phyloP scores from a whole-genome alignment of 2,888 invertebrate genomes.

The Macrosiphum euphorbiae region DNA sequence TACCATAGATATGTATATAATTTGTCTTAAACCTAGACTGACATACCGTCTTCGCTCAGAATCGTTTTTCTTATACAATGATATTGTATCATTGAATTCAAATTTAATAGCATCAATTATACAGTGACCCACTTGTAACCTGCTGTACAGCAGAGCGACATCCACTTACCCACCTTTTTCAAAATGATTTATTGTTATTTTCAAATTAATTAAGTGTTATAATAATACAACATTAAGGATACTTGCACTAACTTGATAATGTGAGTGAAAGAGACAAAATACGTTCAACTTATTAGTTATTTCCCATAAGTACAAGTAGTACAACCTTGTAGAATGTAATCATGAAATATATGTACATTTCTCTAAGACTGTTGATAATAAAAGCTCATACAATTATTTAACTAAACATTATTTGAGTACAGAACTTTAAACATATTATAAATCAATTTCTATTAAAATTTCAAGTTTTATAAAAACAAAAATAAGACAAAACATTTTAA shows the following conservation, averaged over 20 bases:
- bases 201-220: background rate
- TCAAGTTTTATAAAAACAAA: background rate
- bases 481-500: background rate
- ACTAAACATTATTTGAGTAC: background rate
- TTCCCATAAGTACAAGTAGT: background rate
- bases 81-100: no score
- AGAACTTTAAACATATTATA: background rate
- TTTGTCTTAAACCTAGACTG: no score
- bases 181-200: background rate
- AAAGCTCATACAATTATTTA: background rate
- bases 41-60: no score
- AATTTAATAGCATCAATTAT: no score
- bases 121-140: no score
- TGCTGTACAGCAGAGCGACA: no score
- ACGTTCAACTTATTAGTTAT: background rate
- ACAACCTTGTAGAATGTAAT: background rate
- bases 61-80: no score
- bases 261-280: background rate
- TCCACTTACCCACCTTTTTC: no score
- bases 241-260: background rate
- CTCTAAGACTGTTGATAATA: background rate
- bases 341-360: background rate
- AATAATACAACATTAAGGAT: background rate
- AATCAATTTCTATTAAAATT: background rate
- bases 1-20: no score